Evolutionary conservation across 2,797 vertebrate species (phyloP), one percentile per base, ranked within the genome.

Genomic region (Scyliorhinus canicula): DNA sequence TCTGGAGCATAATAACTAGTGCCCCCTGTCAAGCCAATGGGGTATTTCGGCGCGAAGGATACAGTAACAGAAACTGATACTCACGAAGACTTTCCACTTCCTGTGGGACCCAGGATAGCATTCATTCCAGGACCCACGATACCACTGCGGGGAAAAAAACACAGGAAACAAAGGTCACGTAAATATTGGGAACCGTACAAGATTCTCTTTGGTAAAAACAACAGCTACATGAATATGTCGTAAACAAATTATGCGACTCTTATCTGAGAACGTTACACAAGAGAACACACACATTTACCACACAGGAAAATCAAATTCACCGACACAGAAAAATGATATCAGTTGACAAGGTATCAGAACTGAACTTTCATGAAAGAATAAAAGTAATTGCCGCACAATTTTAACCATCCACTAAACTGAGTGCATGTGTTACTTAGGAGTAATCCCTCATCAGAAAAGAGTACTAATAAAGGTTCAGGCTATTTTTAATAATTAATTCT

Each of bases 11-110:
- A 26, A 85, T 50, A 21, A 47, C 47, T 50, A 6, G 50, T 28
- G 5, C 16, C 9, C 14, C 26, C 50, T 21, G 19, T 4, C 11
- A 7, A 47, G 82, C 26, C 2, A 52, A 11, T 26, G 47, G 31
- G 52, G 8, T 19, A 2, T n/a, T 40, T 40, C 19, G 16, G 2
- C 44, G n/a, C 40, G 26, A 57, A 1, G 24, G 35, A 2, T 7
- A 24, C 0, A 19, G 40, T 40, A 8, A n/a, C n/a, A 91, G 24
- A 47, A 24, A 47, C 6, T 21, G 24, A 47, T 96, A 98, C 98
- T 98, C 95, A 98, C 98, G 97, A 98, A 95, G 98, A 98, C 96
- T 98, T 98, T 47, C 98, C 98, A 57, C 97, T 97, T 95, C 97
- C 98, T 12, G 97, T 98, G 1, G 98, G 97, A 55, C 98, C 98